These are phyloP conservation scores for Steinernema carpocapsae DNA, from an alignment of 2,888 invertebrate genomes.

Conservation along the genomic window DNA sequence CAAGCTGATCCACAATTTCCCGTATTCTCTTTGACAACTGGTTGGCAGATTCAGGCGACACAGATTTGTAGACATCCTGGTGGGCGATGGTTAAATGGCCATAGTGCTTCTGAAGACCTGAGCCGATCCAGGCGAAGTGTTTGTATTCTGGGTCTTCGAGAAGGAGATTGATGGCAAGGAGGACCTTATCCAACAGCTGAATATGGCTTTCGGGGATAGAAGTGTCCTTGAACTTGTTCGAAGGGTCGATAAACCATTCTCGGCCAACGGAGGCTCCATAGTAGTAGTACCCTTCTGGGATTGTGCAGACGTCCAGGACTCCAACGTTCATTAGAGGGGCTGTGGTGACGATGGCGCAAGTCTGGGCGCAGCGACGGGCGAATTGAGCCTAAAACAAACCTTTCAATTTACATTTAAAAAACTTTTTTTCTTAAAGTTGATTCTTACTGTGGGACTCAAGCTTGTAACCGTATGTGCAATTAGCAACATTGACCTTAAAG, in stretches of 20 bases:
- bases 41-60: conserved; percentile 28
- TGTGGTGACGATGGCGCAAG: conserved; percentile 67
- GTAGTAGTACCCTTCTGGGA: conserved; percentile 67
- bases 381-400: conserved; percentile 60
- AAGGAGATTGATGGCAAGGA: conserved; percentile 55
- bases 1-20: conserved; percentile 61
- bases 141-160: conserved; percentile 62
- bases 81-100: conserved; percentile 66
- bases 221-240: conserved; percentile 66
- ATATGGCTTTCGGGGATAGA: conserved; percentile 60
- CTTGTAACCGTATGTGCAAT: too few relatives aligned
- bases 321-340: conserved; percentile 68
- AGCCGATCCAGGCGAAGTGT: conserved; percentile 67
- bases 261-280: conserved; percentile 69
- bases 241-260: conserved; percentile 68
- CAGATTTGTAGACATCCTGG: conserved; percentile 55
- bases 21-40: conserved; percentile 47
- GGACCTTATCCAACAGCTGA: conserved; percentile 59
- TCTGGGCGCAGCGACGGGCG: conserved; percentile 68
- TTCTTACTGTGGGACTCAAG: too few relatives aligned
- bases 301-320: conserved; percentile 59
- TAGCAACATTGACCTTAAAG: too few relatives aligned
- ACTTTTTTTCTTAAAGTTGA: too few relatives aligned
- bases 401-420: too few relatives aligned
- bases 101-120: conserved; percentile 68